Evolutionary conservation across 2,113 vertebrate genomes (phyloP), one percentile per base, ranked within the genome.

Genomic region (Dicrurus megarhynchus): DNA sequence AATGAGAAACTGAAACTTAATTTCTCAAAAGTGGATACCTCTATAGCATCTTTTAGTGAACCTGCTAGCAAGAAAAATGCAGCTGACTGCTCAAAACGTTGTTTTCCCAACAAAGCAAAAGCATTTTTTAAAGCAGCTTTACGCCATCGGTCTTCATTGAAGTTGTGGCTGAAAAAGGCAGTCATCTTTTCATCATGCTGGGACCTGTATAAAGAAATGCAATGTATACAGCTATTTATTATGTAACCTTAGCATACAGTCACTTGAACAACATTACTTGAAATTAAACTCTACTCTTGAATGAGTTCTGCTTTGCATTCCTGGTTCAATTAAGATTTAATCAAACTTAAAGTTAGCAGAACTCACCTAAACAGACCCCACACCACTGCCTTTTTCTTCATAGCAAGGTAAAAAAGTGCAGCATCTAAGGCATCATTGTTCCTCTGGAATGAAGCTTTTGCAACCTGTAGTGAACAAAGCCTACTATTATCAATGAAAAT

Each of bases 111-210:
- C 97, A 99, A 97, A 82, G 99, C 99, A 96, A 99, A 99, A 71
- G 99, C 99, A 37, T 99, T 99, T 97, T 99, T 99, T 96, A 99
- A 97, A 85, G 99, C 99, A 35, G 99, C 99, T 97, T 99, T 99
- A 73, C 99, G 98, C 99, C 99, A 99, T 77, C 99, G 98, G 64
- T 99, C 99, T 98, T 99, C 99, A 69, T 61, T 98, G 98, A 99
- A 99, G 97, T 99, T 99, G 96, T 99, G 99, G 94, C 99, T 99
- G 97, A 99, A 99, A 97, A 99, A 99, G 65, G 98, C 97, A 65
- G 99, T 99, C 99, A 99, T 99, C 98, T 99, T 99, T 89, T 99
- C 98, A 73, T 99, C 99, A 6, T 99, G 98, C 94, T 99, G 99
- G 90, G 99, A 99, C 95, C 99, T 99, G 88, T 20, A 35, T 6